Percentiles rank a stretch among this genome's conserved stretches.
Evolutionary conservation across 2,888 invertebrate species (phyloP).

Genomic region (Mesodorylaimus sp.): DNA sequence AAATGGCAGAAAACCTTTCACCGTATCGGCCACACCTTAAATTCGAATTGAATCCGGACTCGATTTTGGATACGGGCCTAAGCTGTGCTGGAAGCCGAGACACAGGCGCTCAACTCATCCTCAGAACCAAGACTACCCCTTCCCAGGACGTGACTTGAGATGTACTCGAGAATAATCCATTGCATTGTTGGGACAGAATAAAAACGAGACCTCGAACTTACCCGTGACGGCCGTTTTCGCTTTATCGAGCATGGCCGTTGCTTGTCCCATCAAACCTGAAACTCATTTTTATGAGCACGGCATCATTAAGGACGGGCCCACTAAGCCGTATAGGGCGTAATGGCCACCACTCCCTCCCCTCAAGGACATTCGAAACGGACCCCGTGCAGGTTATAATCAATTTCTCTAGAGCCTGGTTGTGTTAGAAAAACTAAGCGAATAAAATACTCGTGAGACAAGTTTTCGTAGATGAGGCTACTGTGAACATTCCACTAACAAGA

Average conservation of each 20-base stretch:
- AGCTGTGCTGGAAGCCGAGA: background rate
- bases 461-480: background rate
- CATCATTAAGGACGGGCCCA: background rate
- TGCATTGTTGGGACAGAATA: background rate
- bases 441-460: background rate
- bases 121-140: background rate
- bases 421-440: background rate
- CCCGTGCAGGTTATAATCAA: too few species aligned
- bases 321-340: background rate
- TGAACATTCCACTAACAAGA: too few species aligned
- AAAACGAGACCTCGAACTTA: slow-evolving; percentile 14
- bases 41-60: background rate
- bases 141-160: background rate
- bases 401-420: too few species aligned
- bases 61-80: background rate
- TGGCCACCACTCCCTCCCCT: too few species aligned
- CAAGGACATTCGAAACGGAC: too few species aligned
- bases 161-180: too few species aligned
- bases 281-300: background rate
- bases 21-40: slow-evolving; percentile 16
- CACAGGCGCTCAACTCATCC: background rate
- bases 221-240: slow-evolving; percentile 27
- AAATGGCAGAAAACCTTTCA: slow-evolving; percentile 27
- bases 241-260: slow-evolving; percentile 28
- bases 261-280: slow-evolving; percentile 24